phyloP scores from a whole-genome alignment of 1,140 invertebrate species.

The Leucophenga varia region DNA sequence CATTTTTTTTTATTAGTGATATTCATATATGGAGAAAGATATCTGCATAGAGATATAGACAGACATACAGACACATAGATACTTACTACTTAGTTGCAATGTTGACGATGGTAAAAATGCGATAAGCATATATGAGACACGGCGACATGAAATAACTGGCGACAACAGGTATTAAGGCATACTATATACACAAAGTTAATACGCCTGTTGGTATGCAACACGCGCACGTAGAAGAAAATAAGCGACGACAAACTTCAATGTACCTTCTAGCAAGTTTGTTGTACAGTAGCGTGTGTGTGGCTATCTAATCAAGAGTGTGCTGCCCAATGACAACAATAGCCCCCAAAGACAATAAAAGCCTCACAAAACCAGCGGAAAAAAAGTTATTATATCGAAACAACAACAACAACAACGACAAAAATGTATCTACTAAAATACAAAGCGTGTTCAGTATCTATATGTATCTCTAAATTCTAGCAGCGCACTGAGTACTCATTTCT shows the following conservation, averaged over 20 bases:
- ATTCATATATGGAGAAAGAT: constrained; percentile 27
- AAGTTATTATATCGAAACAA: no score
- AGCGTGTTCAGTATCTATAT: no score
- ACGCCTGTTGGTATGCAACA: constrained; percentile 26
- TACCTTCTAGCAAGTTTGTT: neutral
- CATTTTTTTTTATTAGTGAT: neutral
- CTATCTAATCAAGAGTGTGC: constrained; percentile 54
- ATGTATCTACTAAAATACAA: no score
- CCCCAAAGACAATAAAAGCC: constrained; percentile 51
- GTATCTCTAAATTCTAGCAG: no score
- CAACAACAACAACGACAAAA: constrained; percentile 36
- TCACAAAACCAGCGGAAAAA: no score
- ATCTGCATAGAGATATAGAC: constrained; percentile 50
- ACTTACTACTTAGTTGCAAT: constrained; percentile 10
- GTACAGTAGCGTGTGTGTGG: constrained; percentile 3
- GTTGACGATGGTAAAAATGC: constrained; percentile 42
- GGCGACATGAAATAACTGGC: neutral
- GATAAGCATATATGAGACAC: constrained; percentile 49
- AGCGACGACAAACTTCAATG: constrained; percentile 22
- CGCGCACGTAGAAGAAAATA: constrained; percentile 19
- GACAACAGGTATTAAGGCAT: constrained; percentile 24
- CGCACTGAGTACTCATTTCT: no score
- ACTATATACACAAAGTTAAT: no score
- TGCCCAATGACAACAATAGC: constrained; percentile 52
- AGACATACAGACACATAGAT: constrained; percentile 19